Conservation (phyloP, 2,113 vertebrate genomes). For the Leptosomus discolor region DNA sequence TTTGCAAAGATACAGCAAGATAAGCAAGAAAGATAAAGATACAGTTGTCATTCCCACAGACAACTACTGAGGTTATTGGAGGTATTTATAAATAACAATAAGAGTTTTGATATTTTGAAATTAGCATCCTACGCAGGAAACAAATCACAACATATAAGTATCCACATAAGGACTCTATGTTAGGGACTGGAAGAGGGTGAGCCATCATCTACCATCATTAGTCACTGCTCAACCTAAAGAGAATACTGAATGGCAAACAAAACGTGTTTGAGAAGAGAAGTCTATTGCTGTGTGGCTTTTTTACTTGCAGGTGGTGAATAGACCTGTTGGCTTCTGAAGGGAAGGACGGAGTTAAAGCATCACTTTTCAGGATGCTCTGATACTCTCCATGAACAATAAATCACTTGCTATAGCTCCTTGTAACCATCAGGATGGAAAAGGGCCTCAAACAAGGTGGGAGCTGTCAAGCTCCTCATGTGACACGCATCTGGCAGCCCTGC, state of each 20-base stretch:
- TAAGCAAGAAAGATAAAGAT: no score
- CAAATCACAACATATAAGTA: not conserved
- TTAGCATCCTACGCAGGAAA: not conserved
- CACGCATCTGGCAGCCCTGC: not conserved
- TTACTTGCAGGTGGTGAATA: not conserved
- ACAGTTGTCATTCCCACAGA: not conserved
- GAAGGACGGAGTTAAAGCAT: not conserved
- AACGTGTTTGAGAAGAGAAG: not conserved
- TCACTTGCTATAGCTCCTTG: not conserved
- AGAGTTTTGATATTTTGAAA: not conserved
- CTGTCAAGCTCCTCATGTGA: not conserved
- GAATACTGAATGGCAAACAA: not conserved
- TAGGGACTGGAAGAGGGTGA: not conserved
- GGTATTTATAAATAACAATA: not conserved
- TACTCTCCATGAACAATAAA: not conserved
- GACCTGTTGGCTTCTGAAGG: not conserved
- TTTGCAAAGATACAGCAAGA: not conserved
- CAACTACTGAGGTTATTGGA: not conserved
- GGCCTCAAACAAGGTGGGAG: not conserved
- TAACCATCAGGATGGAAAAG: not conserved
- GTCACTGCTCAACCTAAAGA: not conserved
- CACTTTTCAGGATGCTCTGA: not conserved
- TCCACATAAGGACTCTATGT: not conserved
- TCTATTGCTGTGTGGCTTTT: not conserved
- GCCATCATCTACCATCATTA: not conserved